A percentile compares a stretch with the other conserved stretches of the same genome.
phyloP scores from a whole-genome alignment of 2,888 invertebrate genomes.

The Drosophila tripunctata region DNA sequence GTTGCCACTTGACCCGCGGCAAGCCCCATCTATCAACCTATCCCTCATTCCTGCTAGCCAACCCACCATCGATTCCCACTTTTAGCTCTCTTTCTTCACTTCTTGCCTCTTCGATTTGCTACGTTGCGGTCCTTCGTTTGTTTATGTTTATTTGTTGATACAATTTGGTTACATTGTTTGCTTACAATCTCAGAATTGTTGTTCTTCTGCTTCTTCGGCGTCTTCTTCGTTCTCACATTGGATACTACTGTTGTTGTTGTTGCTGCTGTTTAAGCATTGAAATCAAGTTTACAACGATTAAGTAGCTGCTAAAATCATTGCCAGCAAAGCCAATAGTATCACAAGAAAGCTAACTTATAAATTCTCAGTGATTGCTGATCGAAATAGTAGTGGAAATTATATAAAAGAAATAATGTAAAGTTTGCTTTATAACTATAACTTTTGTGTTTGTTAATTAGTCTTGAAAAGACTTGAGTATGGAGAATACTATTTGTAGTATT shows the following conservation, averaged over 20 bases:
- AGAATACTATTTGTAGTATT: no score
- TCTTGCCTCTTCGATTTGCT: constrained; percentile 37
- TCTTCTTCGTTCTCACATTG: constrained; percentile 13
- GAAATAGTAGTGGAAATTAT: not conserved
- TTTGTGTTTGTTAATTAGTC: no score
- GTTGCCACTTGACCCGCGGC: constrained; percentile 72
- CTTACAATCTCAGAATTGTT: constrained; percentile 66
- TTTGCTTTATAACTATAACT: no score
- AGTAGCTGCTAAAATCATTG: constrained; percentile 67
- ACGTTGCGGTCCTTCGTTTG: constrained; percentile 63
- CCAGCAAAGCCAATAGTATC: constrained; percentile 51
- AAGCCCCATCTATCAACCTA: constrained; percentile 33
- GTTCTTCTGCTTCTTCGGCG: constrained; percentile 23
- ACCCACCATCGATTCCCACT: not conserved
- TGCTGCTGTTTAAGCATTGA: constrained; percentile 38
- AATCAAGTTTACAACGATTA: constrained; percentile 74
- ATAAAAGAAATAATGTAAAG: not conserved
- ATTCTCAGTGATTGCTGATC: not conserved
- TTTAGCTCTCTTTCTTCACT: not conserved
- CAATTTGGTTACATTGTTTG: constrained; percentile 80
- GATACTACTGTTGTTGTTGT: constrained; percentile 11
- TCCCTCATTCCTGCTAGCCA: not conserved
- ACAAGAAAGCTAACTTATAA: constrained; percentile 37
- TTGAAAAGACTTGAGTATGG: no score
- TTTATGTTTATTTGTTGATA: constrained; percentile 78